These are phyloP conservation scores for Poeciliopsis occidentalis DNA, from an alignment of 2,113 vertebrate species.

Conservation along the genomic window DNA sequence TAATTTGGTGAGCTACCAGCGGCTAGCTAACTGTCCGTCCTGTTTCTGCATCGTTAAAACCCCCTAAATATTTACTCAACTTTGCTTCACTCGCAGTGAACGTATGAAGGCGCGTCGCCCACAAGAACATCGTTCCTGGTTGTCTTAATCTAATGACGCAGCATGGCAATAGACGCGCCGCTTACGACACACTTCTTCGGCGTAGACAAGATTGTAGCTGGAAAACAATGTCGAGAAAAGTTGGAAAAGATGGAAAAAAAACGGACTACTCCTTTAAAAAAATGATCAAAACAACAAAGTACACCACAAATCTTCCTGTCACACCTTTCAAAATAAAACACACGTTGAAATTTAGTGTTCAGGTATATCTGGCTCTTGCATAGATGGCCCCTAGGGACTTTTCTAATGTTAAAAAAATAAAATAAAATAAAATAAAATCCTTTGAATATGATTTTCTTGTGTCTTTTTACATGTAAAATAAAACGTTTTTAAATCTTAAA, in stretches of 20 bases:
- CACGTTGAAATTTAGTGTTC: rapidly evolving
- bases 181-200: neutral
- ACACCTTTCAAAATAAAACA: slow-evolving; percentile 25
- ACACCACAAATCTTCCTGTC: neutral
- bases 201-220: neutral
- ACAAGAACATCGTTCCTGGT: neutral
- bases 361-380: no score
- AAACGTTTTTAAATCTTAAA: no score
- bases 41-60: slow-evolving; percentile 18
- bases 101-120: neutral
- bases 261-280: neutral
- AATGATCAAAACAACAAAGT: neutral
- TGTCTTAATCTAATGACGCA: neutral
- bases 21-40: slow-evolving; percentile 52
- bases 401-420: no score
- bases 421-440: no score
- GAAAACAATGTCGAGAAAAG: slow-evolving; percentile 48
- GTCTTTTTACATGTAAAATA: no score
- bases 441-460: no score
- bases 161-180: neutral
- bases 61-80: slow-evolving; percentile 5
- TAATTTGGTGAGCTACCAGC: slow-evolving; percentile 35
- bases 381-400: no score
- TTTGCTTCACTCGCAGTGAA: neutral
- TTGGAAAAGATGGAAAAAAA: slow-evolving; percentile 23